Percentiles rank a stretch among this genome's conserved stretches.
phyloP scores from a whole-genome alignment of 2,113 vertebrate genomes.

The Micromys minutus region DNA sequence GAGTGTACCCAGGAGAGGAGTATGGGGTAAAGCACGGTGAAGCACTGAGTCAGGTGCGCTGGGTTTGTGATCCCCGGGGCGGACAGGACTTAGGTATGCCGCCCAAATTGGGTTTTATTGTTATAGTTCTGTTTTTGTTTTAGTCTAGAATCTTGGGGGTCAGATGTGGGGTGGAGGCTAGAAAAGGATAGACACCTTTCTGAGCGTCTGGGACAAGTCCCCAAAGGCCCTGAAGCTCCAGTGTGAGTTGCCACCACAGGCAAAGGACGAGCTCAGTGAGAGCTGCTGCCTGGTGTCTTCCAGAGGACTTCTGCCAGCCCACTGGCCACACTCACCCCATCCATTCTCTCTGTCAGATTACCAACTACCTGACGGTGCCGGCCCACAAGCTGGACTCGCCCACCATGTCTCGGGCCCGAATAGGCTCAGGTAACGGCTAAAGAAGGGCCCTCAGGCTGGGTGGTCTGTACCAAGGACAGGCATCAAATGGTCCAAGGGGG shows the following conservation, averaged over 20 bases:
- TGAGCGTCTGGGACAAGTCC: background rate
- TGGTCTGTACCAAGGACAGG: rapidly evolving
- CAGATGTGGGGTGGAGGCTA: background rate
- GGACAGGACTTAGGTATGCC: background rate
- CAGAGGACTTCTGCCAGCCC: background rate
- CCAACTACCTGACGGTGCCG: slow-evolving; percentile 95
- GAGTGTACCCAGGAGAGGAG: background rate
- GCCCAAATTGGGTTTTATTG: background rate
- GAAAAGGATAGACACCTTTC: background rate
- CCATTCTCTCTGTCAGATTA: slow-evolving; percentile 84
- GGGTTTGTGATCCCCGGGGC: too few relatives aligned
- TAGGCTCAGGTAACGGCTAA: slow-evolving; percentile 92
- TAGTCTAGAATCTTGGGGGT: background rate
- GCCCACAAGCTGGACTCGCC: slow-evolving; percentile 91
- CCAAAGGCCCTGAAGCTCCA: background rate
- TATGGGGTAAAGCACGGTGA: background rate
- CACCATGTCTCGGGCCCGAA: slow-evolving; percentile 92
- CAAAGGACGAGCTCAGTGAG: background rate
- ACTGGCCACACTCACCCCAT: background rate
- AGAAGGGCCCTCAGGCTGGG: background rate
- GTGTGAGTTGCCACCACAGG: background rate
- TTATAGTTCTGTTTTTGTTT: background rate
- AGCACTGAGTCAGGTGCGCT: background rate
- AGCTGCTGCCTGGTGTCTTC: rapidly evolving
- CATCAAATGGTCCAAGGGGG: background rate